Evolutionary conservation across 64 coral and sea anemone species (phyloP), one percentile per base, ranked within the genome.

Genomic region (Anthopleura sola): DNA sequence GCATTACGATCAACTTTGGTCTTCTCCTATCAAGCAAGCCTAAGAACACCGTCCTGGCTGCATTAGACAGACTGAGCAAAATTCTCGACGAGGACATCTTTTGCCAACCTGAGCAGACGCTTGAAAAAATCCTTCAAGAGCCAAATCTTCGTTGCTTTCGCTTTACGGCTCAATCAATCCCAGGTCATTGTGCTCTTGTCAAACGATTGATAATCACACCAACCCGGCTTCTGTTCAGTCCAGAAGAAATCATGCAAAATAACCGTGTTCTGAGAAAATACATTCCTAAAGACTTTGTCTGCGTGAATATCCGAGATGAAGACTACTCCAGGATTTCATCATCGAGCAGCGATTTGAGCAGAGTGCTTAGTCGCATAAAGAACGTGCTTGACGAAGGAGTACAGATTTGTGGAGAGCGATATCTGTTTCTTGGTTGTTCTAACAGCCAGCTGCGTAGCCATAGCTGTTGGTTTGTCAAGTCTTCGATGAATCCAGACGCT

Each of bases 361-460:
- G 85, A 7, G 82, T 98, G 13, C 57, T 98, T 34, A 28, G 82
- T 15, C 90, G 76, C 13, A 33, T 92, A 28, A 89, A 48, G 68
- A 37, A 31, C 17, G 81, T 89, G 16, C 82, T 98, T 44, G 87
- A 89, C 37, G 55, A 47, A 24, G 96, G 96, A 33, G 62, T 98
- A 21, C 66, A 82, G 13, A 55, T 89, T 28, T 93, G 92, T 44
- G 86, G 90, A 26, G 16, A 86, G 24, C 17, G 38, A n/a, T 98
- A 92, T 49, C 80, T 83, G 81, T 98, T 89, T 74, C 87, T 98
- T 14, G 96, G 96, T 21, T 98, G 89, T 46, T 98, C 96, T 5
- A 98, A 98, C 9, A 98, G 96, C 47, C 96, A 98, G 84, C 75
- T 98, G 16, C 84, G 96, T 36, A 98, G 89, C 76, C 96, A 98